These are phyloP conservation scores for Aphelenchoides avenae DNA, from an alignment of 1,140 invertebrate species.

Conservation along the genomic window DNA sequence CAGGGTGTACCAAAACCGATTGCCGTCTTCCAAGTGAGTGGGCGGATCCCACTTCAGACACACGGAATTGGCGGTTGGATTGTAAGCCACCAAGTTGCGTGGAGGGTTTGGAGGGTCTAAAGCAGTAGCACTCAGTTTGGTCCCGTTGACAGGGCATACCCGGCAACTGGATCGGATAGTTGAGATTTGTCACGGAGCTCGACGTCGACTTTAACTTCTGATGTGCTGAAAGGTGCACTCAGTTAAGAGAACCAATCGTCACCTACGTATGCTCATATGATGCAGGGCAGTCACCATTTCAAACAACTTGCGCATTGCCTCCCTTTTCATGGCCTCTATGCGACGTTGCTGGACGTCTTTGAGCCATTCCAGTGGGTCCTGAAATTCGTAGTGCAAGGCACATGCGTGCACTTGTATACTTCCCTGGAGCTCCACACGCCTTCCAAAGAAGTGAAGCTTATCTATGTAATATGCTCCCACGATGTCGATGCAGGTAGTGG, in stretches of 20 bases:
- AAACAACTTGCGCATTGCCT: conserved; percentile 58
- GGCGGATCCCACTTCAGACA: conserved; percentile 53
- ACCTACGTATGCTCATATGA: too few species aligned
- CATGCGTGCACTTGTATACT: background rate
- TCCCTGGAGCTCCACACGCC: conserved; percentile 50
- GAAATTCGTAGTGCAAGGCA: background rate
- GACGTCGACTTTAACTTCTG: too few species aligned
- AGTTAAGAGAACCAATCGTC: too few species aligned
- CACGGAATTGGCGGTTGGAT: conserved; percentile 58
- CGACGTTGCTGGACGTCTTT: conserved; percentile 57
- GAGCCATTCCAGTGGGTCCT: conserved; percentile 57
- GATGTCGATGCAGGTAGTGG: conserved; percentile 56
- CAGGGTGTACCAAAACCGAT: conserved; percentile 57
- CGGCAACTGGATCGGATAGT: too few species aligned
- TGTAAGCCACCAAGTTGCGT: conserved; percentile 47
- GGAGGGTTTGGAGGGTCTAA: conserved; percentile 46
- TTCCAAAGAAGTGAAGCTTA: conserved; percentile 55
- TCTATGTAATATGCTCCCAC: conserved; percentile 59
- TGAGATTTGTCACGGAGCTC: too few species aligned
- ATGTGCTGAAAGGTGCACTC: too few species aligned
- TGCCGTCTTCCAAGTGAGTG: conserved; percentile 44
- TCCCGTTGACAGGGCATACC: conserved; percentile 6
- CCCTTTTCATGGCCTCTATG: conserved; percentile 59
- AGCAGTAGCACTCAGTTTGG: conserved; percentile 14
- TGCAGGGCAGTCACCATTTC: conserved; percentile 56